phyloP scores from a whole-genome alignment of 2,888 invertebrate species.

The Cantharis rustica region DNA sequence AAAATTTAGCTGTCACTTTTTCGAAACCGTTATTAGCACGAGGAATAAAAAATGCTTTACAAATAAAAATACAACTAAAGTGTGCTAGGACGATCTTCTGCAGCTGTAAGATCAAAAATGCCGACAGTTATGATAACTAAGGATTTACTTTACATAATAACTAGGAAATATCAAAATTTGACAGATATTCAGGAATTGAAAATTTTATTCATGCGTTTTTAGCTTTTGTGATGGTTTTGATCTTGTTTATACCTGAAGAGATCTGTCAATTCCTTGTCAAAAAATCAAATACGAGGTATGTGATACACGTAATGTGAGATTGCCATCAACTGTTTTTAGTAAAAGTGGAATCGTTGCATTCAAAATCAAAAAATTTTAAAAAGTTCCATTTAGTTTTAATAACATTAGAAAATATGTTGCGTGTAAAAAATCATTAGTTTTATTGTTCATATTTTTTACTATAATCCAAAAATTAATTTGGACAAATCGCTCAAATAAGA shows the following conservation, averaged over 20 bases:
- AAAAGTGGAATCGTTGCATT: background rate
- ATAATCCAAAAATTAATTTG: background rate
- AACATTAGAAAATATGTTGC: no score
- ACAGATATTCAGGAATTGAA: slow-evolving; percentile 21
- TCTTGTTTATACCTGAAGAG: slow-evolving; percentile 14
- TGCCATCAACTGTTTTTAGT: background rate
- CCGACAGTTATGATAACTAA: slow-evolving; percentile 1
- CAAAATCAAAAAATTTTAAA: no score
- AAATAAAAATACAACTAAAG: slow-evolving; percentile 1
- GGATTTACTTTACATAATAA: slow-evolving; percentile 17
- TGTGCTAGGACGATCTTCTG: slow-evolving; percentile 14
- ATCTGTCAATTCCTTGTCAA: slow-evolving; percentile 12
- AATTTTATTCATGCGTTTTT: slow-evolving; percentile 21
- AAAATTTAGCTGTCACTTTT: background rate
- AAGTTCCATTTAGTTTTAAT: no score
- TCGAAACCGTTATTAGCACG: background rate
- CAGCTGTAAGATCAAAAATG: slow-evolving; percentile 10
- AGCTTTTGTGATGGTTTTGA: background rate
- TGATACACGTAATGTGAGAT: background rate
- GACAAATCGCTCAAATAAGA: no score
- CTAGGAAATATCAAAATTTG: slow-evolving; percentile 23
- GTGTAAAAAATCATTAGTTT: no score
- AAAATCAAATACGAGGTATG: background rate
- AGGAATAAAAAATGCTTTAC: background rate
- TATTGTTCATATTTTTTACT: no score